Base-by-base conservation (phyloP, 2,113 vertebrate species). In the Mugil cephalus region DNA sequence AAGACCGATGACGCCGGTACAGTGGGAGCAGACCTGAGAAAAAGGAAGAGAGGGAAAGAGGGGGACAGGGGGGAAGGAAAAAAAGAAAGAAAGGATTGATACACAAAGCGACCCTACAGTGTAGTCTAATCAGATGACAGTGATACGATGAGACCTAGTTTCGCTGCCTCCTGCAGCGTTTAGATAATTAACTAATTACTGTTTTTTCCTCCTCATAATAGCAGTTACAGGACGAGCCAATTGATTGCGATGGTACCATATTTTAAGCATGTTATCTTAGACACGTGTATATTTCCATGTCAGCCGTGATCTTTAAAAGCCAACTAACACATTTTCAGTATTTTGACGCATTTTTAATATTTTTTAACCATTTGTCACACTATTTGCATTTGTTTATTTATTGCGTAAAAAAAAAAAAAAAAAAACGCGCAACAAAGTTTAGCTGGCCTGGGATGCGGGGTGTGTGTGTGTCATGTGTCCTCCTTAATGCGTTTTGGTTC, bases 1-100 rank as follows among this genome's bases (percentile, higher is more conserved):
- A 80, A 87, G 90, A 83, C 56, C 58, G 88, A 91, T 90, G 92
- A 93, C 90, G 90, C 79, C 34, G 81, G 59, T 91, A 82, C 83
- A 84, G 79, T 84, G 86, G 68, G 76, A 83, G 83, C 79, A 73
- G 50, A 77, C 80, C 74, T 84, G 7, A 38, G 62, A 77, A 61
- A 66, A 69, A 46, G 38, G 34, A 30, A 69, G 62, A 21, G 45
- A 75, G 34, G 64, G 69, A 55, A 51, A 47, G 30, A 11, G 48
- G 24, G 39, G 17, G 24, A 35, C 38, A 13, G 10, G 0, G 39
- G 4, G 6, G 12, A 35, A 21, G 61, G 30, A 63, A 50, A 66
- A 10, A 46, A 51, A 35, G 63, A 58, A 11, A 68, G 65, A 73
- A 66, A 72, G 46, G 69, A 63, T 69, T 76, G 69, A 78, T 79